phyloP scores from a whole-genome alignment of 2,797 vertebrate species.

The Zalophus californianus region DNA sequence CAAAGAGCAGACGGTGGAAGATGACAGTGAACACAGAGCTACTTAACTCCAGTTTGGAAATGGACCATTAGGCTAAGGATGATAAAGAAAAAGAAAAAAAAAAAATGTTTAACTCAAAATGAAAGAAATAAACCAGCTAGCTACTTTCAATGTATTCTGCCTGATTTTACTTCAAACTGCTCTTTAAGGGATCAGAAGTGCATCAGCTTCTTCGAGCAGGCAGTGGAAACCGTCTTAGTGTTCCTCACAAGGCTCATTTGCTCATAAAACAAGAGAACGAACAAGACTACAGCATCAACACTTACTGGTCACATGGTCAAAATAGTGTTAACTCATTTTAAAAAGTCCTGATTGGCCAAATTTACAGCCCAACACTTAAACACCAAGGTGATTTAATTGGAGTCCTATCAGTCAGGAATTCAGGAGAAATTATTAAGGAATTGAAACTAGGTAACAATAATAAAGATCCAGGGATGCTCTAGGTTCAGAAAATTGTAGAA shows the following conservation, averaged over 20 bases:
- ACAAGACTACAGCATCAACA: background rate
- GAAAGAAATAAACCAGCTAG: slow-evolving; percentile 46
- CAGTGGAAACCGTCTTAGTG: background rate
- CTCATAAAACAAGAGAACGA: slow-evolving; percentile 31
- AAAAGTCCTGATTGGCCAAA: background rate
- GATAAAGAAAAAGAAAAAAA: background rate
- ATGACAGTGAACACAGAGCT: background rate
- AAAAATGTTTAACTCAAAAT: background rate
- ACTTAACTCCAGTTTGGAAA: slow-evolving; percentile 49
- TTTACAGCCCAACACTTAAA: background rate
- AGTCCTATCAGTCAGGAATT: background rate
- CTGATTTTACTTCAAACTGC: slow-evolving; percentile 8
- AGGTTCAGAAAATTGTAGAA: background rate
- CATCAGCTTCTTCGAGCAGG: background rate
- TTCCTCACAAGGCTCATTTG: background rate
- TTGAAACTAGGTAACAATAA: background rate
- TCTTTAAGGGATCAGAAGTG: slow-evolving; percentile 1
- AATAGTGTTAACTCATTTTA: background rate
- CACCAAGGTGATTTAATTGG: slow-evolving; percentile 66
- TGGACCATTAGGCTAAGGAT: slow-evolving; percentile 62
- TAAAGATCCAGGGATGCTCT: background rate
- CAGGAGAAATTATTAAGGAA: slow-evolving; percentile 39
- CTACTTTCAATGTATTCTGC: background rate
- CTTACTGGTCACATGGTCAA: background rate
- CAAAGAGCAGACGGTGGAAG: slow-evolving; percentile 6